A percentile compares a stretch with the other conserved stretches of the same genome.
Evolutionary conservation across 2,113 vertebrate genomes (phyloP).

Genomic region (Anarrhichthys ocellatus): DNA sequence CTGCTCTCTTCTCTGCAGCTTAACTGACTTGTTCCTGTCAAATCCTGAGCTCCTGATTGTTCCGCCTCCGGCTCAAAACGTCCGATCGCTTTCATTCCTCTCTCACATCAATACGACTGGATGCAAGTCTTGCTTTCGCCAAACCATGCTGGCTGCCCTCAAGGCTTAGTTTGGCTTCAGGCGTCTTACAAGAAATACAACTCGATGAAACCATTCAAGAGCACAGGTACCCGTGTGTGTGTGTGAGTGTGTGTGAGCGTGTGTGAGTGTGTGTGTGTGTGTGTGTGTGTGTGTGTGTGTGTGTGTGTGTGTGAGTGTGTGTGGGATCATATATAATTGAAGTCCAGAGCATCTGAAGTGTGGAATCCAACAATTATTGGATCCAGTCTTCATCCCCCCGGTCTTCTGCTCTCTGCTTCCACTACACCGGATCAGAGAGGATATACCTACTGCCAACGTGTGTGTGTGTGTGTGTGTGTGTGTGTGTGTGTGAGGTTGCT

Average conservation of each 20-base stretch:
- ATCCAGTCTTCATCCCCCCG: conserved; percentile 29
- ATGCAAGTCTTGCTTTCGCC: not conserved
- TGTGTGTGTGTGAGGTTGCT: conserved; percentile 21
- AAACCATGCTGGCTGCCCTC: conserved; percentile 26
- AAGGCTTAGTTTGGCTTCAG: conserved; percentile 42
- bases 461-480: conserved; percentile 27
- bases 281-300: conserved; percentile 20
- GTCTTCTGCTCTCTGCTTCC: conserved; percentile 22
- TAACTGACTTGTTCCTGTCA: conserved; percentile 33
- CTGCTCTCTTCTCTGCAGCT: not conserved
- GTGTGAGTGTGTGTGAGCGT: conserved; percentile 12
- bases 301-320: conserved; percentile 18
- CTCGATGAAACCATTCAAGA: conserved; percentile 19
- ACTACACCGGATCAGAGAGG: conserved; percentile 23
- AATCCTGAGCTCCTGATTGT: not conserved
- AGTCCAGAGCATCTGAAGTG: conserved; percentile 52
- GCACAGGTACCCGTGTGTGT: not conserved
- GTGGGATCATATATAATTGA: conserved; percentile 32
- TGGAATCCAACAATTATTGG: conserved; percentile 51
- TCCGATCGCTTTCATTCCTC: not conserved
- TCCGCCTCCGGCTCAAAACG: not conserved
- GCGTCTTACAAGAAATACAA: conserved; percentile 19
- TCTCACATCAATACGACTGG: conserved; percentile 3
- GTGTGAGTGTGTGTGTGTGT: conserved; percentile 9
- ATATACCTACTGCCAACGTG: not conserved